Evolutionary conservation across 2,113 vertebrate genomes (phyloP).

Genomic region (human): DNA sequence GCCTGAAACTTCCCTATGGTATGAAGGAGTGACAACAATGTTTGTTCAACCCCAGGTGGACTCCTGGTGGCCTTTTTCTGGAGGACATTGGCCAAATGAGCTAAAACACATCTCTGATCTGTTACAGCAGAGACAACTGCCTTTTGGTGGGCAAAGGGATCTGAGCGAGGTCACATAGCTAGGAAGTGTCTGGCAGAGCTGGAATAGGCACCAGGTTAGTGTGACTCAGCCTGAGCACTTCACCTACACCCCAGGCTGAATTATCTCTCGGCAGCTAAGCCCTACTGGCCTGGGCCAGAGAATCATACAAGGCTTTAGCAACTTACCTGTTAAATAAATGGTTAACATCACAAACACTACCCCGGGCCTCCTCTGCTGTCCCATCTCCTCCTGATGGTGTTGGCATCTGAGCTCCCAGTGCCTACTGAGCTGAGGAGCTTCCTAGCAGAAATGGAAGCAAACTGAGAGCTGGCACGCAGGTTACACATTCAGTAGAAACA

Average conservation of each 20-base stretch:
- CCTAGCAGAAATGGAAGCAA: not conserved
- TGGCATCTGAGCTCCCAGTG: not conserved
- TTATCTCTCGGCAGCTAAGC: not conserved
- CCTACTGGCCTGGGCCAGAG: not conserved
- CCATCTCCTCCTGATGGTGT: not conserved
- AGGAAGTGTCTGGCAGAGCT: not conserved
- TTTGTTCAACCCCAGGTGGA: no score
- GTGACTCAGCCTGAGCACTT: not conserved
- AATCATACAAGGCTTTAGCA: not conserved
- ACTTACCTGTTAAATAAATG: not conserved
- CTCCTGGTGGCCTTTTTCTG: not conserved
- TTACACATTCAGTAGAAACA: not conserved
- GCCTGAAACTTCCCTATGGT: rapidly evolving
- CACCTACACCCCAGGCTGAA: not conserved
- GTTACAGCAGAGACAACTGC: not conserved
- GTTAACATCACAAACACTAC: rapidly evolving
- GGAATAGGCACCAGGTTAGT: not conserved
- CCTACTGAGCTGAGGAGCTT: not conserved
- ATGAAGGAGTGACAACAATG: rapidly evolving
- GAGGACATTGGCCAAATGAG: rapidly evolving
- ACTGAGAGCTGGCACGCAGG: not conserved
- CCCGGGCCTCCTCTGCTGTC: not conserved
- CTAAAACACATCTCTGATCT: rapidly evolving
- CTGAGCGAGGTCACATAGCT: not conserved
- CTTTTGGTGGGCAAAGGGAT: not conserved